Base-by-base conservation (phyloP, 2,113 vertebrate genomes). In the Anolis sagrei region DNA sequence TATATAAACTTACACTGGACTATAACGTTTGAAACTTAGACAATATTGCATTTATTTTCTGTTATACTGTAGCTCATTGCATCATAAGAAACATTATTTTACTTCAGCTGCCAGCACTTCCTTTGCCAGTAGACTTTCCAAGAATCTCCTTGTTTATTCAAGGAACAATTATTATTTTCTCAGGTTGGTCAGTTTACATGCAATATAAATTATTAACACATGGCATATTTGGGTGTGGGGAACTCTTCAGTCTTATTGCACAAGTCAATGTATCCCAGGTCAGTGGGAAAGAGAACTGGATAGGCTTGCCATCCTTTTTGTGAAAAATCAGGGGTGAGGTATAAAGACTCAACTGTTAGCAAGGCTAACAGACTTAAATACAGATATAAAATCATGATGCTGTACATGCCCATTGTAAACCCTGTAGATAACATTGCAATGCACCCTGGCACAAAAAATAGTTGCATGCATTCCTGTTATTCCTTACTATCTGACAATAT, bases 161-260 rank as follows among this genome's bases (percentile, higher is more conserved):
- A 44, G 48, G 44, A 39, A 5, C 11, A 7, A 82, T n/a, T 0
- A 62, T 76, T 7, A 58, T 14, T 87, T 0, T 78, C 72, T 81
- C 58, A 3, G 29, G 81, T 82, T 74, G 73, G 27, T 83, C 34
- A 64, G n/a, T 80, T 39, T 27, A 4, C 16, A 44, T 74, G 39
- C 39, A 39, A 80, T 34, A 10, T 49, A 21, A 61, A 74, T 14
- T 32, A 36, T 76, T 13, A 76, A 14, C 29, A 77, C 27, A 7
- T 68, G 81, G 82, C 62, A 27, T 21, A 64, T 64, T 23, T 23
- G 62, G 16, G 62, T 7, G 7, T 77, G 16, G 58, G 69, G 11
- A n/a, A 88, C 21, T 0, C 0, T 44, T 44, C 14, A 66, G 32
- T 79, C 2, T 34, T 25, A 2, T 49, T 77, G 0, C 8, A 79